A percentile compares a stretch with the other conserved stretches of the same genome.
Conservation (phyloP, 2,888 invertebrate species). For the Craniophora ligustri region DNA sequence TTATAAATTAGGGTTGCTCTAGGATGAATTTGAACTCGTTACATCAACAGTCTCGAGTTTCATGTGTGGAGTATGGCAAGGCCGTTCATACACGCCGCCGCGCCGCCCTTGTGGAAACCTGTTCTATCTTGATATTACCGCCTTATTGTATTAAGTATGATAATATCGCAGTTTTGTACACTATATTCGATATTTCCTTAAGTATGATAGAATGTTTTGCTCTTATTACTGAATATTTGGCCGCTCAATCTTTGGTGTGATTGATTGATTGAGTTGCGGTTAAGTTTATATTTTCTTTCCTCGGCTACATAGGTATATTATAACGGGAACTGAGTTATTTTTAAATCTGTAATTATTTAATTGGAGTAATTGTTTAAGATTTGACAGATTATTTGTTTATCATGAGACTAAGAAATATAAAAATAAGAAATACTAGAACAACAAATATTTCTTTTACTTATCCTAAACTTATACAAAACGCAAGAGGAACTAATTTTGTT, state of each 20-base stretch:
- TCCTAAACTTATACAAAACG: too few relatives aligned
- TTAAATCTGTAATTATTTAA: background rate
- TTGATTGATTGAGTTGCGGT: conserved; percentile 29
- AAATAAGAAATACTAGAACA: background rate
- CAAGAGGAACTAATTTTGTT: too few relatives aligned
- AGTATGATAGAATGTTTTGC: conserved; percentile 25
- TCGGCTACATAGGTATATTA: background rate
- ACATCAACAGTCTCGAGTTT: conserved; percentile 43
- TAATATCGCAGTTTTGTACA: conserved; percentile 8
- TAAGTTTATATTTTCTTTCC: conserved; percentile 16
- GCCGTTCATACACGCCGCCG: conserved; percentile 36
- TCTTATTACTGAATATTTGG: conserved; percentile 34
- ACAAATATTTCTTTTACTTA: background rate
- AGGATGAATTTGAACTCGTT: conserved; percentile 48
- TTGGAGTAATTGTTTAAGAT: background rate
- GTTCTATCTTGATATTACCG: conserved; percentile 44
- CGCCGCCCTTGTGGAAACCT: conserved; percentile 52
- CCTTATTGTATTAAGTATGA: conserved; percentile 30
- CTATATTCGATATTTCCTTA: conserved; percentile 36
- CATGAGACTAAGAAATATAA: too few relatives aligned
- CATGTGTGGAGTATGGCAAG: conserved; percentile 48
- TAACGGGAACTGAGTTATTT: background rate
- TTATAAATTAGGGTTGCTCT: conserved; percentile 44
- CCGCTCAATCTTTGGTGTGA: conserved; percentile 20
- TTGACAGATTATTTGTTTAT: too few relatives aligned